Percentiles rank a stretch among this genome's conserved stretches.
Conservation (phyloP, 1,140 invertebrate species). For the Drosophila sp. region DNA sequence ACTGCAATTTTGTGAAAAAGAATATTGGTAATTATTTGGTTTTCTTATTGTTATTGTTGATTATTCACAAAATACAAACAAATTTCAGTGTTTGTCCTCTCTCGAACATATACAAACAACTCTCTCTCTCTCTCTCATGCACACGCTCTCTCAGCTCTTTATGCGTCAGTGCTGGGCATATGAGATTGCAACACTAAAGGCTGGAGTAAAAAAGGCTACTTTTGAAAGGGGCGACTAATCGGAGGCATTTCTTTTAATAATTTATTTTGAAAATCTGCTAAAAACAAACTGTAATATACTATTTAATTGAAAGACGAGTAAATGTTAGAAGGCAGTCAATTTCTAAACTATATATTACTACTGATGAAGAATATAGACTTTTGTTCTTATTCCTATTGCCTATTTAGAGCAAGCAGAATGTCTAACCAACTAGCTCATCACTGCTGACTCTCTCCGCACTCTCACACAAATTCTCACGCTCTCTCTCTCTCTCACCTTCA, state of each 20-base stretch:
- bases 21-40: slow-evolving; percentile 78
- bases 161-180: neutral
- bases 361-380: too few species aligned
- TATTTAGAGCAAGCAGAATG: neutral
- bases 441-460: slow-evolving; percentile 15
- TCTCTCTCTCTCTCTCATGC: neutral
- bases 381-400: neutral
- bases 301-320: too few species aligned
- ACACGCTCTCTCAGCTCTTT: neutral
- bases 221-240: too few species aligned
- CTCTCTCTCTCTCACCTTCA: slow-evolving; percentile 87
- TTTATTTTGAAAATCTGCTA: too few species aligned
- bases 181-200: too few species aligned
- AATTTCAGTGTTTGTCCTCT: slow-evolving; percentile 4
- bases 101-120: slow-evolving; percentile 1
- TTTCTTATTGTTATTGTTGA: slow-evolving; percentile 63
- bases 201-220: too few species aligned
- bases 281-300: too few species aligned
- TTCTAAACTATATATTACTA: too few species aligned
- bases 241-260: too few species aligned
- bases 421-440: slow-evolving; percentile 1
- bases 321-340: too few species aligned
- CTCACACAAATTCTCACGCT: slow-evolving; percentile 11
- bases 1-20: slow-evolving; percentile 86
- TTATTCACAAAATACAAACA: slow-evolving; percentile 31